These are phyloP conservation scores for Halcyon senegalensis DNA, from an alignment of 2,113 vertebrate species.

Conservation along the genomic window DNA sequence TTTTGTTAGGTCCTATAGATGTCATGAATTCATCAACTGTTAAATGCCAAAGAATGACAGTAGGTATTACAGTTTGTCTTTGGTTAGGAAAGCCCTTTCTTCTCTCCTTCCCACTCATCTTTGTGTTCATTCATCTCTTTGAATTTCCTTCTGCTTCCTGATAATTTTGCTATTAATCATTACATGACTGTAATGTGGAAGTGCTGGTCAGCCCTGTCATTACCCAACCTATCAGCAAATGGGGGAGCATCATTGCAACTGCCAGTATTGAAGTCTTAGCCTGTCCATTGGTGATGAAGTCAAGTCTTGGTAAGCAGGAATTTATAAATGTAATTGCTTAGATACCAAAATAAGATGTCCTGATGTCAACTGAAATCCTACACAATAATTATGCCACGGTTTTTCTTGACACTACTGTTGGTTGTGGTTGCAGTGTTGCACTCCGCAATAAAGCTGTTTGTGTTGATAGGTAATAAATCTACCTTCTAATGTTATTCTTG, in stretches of 20 bases:
- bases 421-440: background rate
- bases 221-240: background rate
- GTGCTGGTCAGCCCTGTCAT: background rate
- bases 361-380: background rate
- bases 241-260: background rate
- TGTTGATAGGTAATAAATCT: background rate
- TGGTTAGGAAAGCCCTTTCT: background rate
- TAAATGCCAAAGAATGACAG: background rate
- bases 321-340: background rate
- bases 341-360: background rate
- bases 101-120: background rate
- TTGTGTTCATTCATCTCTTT: background rate
- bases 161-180: background rate
- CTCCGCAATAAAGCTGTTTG: background rate
- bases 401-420: background rate
- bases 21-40: background rate
- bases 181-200: background rate
- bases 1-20: background rate
- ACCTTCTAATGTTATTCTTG: background rate
- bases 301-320: background rate
- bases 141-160: background rate
- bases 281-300: background rate
- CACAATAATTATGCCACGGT: background rate
- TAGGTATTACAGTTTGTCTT: background rate
- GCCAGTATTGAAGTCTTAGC: background rate